These are phyloP conservation scores for Trichomycterus rosablanca DNA, from an alignment of 2,113 vertebrate species.

Conservation along the genomic window DNA sequence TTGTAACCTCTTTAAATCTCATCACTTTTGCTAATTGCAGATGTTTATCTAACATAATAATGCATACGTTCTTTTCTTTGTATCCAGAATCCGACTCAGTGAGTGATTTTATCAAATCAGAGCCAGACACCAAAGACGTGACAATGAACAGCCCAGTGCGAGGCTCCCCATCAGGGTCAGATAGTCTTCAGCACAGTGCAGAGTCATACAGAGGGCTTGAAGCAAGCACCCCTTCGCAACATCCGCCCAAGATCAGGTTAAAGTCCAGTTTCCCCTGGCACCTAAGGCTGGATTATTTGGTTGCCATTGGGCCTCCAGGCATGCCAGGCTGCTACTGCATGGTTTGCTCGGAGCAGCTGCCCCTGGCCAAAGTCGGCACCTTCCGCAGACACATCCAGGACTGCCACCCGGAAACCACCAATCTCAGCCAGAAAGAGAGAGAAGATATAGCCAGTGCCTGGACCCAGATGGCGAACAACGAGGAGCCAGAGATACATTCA, in stretches of 20 bases:
- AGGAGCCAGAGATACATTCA: conserved; percentile 25
- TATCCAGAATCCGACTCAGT: conserved; percentile 40
- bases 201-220: conserved; percentile 33
- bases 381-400: conserved; percentile 82
- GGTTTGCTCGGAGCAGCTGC: conserved; percentile 79
- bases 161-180: conserved; percentile 44
- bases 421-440: conserved; percentile 64
- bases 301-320: conserved; percentile 75
- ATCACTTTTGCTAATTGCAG: no score
- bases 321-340: conserved; percentile 76
- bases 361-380: conserved; percentile 75
- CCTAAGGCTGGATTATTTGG: conserved; percentile 81
- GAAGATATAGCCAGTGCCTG: conserved; percentile 80
- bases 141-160: conserved; percentile 33
- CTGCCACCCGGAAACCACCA: conserved; percentile 76
- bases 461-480: conserved; percentile 63
- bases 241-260: conserved; percentile 51
- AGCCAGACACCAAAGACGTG: conserved; percentile 60
- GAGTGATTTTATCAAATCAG: conserved; percentile 54
- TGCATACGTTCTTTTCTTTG: not conserved
- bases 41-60: not conserved
- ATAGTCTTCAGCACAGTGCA: conserved; percentile 42
- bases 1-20: no score
- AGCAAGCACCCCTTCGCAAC: not conserved
- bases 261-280: conserved; percentile 69